Percentiles rank a stretch among this genome's conserved stretches.
phyloP scores from a whole-genome alignment of 2,113 vertebrate species.

The Maccullochella peelii region DNA sequence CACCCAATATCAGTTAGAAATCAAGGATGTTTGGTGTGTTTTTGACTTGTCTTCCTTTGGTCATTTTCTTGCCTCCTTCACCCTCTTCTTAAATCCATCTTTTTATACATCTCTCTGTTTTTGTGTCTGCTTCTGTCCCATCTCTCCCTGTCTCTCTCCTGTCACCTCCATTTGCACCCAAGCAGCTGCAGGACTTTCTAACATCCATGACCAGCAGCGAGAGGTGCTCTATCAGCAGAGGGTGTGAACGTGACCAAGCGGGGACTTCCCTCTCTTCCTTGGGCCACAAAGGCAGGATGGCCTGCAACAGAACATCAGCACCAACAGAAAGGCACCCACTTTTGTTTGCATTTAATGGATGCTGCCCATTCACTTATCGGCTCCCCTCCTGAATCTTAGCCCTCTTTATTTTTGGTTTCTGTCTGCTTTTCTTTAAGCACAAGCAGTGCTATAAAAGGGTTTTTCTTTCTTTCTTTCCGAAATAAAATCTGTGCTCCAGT shows the following conservation, averaged over 20 bases:
- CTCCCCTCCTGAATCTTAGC: conserved; percentile 39
- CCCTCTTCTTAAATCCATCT: neutral
- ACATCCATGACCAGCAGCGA: conserved; percentile 67
- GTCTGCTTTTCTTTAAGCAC: conserved; percentile 11
- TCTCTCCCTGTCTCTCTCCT: conserved; percentile 17
- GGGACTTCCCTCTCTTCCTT: conserved; percentile 73
- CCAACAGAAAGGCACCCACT: conserved; percentile 62
- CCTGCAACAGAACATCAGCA: conserved; percentile 58
- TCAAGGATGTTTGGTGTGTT: neutral
- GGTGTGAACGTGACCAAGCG: conserved; percentile 76
- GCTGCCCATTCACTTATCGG: conserved; percentile 66
- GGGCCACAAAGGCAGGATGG: conserved; percentile 62
- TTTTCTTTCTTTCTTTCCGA: conserved; percentile 25
- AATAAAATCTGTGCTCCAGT: conserved; percentile 39
- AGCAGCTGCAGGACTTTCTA: conserved; percentile 66
- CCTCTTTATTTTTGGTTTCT: conserved; percentile 40
- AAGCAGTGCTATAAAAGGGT: conserved; percentile 20
- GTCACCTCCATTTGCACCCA: conserved; percentile 26
- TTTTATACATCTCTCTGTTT: neutral
- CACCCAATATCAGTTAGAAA: neutral
- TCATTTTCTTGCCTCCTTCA: neutral
- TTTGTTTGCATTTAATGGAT: conserved; percentile 71
- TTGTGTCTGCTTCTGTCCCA: conserved; percentile 1
- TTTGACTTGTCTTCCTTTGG: neutral
- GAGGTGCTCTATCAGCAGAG: conserved; percentile 70